Base-by-base conservation (phyloP, 37 sponge, comb jelly and placozoan genomes). In the Dysidea cf. avara region DNA sequence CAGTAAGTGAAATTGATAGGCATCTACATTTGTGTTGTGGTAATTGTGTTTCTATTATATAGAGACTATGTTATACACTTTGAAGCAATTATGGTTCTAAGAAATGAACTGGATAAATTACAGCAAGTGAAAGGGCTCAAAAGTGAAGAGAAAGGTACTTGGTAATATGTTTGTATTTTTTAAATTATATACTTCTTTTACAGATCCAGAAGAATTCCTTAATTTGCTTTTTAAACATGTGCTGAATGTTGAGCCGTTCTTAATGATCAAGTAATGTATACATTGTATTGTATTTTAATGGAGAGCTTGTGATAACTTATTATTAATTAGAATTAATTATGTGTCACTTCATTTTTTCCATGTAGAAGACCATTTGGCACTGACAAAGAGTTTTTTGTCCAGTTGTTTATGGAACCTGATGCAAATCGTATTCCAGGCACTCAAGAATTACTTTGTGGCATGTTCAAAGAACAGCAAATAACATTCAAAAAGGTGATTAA, bases 201-300 rank as follows among this genome's bases (percentile, higher is more conserved):
- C 9, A 91, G 96, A 95, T 84, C 98, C 98, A 39, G 98, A 97
- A 77, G 98, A 94, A 67, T 94, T 97, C 51, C 85, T 97, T 40
- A 97, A 91, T 57, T 52, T 92, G 79, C 55, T 97, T 1, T 76
- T 76, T 64, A 76, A 76, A 53, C 64, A 64, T 49, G 53, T 35
- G 0, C 70, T 83, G 16, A 7, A 69, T 25, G 53, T 76, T 1
- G 50, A 57, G 1, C 83, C 83, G n/a, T 83, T 83, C 43, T 46
- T 83, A n/a, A 32, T 69, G 7, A 83, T 83, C 77, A 75, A 50
- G 83, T 77, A 55, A n/a, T n/a, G n/a, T n/a, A n/a, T n/a, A n/a
- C n/a, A n/a, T n/a, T n/a, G n/a, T n/a, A n/a, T n/a, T n/a, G n/a
- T n/a, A n/a, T n/a, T n/a, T n/a, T n/a, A n/a, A n/a, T n/a, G n/a